Percentiles rank a stretch among this genome's conserved stretches.
These are phyloP conservation scores for Stenchaetothrips biformis DNA, from an alignment of 2,888 invertebrate genomes.

Conservation along the genomic window DNA sequence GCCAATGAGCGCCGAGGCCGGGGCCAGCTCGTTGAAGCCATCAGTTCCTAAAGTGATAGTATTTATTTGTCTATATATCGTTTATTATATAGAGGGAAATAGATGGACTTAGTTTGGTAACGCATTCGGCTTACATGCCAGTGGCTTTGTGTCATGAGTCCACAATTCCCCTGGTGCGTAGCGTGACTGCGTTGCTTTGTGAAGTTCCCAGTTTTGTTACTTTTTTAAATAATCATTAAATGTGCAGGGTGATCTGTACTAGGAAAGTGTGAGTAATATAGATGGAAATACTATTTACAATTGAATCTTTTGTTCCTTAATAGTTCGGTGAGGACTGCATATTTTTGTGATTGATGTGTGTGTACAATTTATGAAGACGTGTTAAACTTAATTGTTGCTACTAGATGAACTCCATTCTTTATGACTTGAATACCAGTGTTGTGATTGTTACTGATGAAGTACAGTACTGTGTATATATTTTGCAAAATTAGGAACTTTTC, in stretches of 20 bases:
- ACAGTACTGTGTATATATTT: slow-evolving; percentile 16
- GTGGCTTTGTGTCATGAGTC: neutral
- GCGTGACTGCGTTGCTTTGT: neutral
- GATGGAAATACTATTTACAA: neutral
- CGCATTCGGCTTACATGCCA: neutral
- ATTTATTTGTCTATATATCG: slow-evolving; percentile 18
- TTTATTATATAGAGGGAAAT: slow-evolving; percentile 18
- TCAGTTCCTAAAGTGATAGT: slow-evolving; percentile 23
- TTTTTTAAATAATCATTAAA: neutral
- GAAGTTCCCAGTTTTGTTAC: slow-evolving; percentile 21
- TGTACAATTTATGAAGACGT: neutral
- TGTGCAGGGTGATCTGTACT: neutral
- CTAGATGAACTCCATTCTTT: neutral
- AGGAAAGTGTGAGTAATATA: neutral
- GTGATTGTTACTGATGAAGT: slow-evolving; percentile 13
- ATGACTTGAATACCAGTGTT: slow-evolving; percentile 16
- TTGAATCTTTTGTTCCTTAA: slow-evolving; percentile 17
- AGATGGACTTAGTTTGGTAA: neutral
- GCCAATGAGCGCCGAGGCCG: neutral
- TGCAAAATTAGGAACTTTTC: neutral
- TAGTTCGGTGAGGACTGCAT: neutral
- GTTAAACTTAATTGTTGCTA: slow-evolving; percentile 10
- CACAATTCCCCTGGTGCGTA: neutral
- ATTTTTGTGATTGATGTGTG: slow-evolving; percentile 19
- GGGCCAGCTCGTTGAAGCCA: neutral